Evolutionary conservation across 2,113 vertebrate genomes (phyloP).

Genomic region (Entomyzon cyanotis): DNA sequence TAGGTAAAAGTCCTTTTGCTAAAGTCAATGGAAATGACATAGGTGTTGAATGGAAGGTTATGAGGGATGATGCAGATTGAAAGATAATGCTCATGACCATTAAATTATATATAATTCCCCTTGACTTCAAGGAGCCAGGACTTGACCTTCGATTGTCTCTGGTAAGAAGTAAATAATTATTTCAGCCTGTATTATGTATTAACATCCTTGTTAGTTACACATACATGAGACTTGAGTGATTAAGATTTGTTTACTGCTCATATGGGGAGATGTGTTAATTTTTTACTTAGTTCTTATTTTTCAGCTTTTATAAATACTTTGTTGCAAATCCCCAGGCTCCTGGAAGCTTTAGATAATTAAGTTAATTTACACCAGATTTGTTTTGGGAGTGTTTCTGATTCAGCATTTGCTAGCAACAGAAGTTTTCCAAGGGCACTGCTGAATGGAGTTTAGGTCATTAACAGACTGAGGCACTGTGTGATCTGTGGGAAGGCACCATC

Average conservation of each 20-base stretch:
- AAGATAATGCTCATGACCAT: not conserved
- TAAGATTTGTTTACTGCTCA: not conserved
- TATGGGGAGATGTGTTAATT: not conserved
- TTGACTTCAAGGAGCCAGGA: not conserved
- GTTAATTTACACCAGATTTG: constrained; percentile 59
- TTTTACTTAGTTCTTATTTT: not conserved
- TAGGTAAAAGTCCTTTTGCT: not conserved
- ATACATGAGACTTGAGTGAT: not conserved
- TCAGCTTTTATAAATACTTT: not conserved
- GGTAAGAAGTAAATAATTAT: not conserved
- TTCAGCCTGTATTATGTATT: not conserved
- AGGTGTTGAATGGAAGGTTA: not conserved
- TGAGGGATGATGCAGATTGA: not conserved
- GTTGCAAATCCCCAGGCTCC: constrained; percentile 19
- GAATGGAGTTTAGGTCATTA: constrained; percentile 40
- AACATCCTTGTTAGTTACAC: not conserved
- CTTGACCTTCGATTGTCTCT: not conserved
- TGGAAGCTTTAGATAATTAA: constrained; percentile 54
- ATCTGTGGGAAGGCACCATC: constrained; percentile 27
- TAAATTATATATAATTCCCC: not conserved
- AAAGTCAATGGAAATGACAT: not conserved
- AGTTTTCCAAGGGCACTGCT: constrained; percentile 66
- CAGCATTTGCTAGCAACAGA: constrained; percentile 64
- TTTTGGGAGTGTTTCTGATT: constrained; percentile 58
- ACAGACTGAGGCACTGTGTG: constrained; percentile 36